These are phyloP conservation scores for Calyptommatus sinebrachiatus DNA, from an alignment of 2,113 vertebrate genomes.

Conservation along the genomic window DNA sequence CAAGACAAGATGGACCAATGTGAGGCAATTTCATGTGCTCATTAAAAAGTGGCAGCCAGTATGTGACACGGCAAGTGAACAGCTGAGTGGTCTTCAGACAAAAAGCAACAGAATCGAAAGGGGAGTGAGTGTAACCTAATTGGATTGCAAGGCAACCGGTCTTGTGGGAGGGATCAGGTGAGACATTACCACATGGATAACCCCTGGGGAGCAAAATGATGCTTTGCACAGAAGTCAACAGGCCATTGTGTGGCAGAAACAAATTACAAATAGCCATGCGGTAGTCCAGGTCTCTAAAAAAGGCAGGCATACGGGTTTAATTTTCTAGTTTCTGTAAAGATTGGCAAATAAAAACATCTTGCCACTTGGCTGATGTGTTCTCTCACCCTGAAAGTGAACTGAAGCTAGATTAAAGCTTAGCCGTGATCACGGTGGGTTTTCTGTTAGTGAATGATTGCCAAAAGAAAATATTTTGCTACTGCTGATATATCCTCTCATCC, in stretches of 20 bases:
- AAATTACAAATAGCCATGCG: neutral
- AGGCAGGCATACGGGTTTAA: neutral
- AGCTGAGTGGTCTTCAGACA: neutral
- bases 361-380: no score
- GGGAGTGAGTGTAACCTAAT: neutral
- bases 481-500: no score
- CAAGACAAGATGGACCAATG: neutral
- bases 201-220: neutral
- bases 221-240: neutral
- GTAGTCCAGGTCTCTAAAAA: neutral
- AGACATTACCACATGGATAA: neutral
- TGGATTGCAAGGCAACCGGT: neutral
- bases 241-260: neutral
- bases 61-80: neutral
- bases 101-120: neutral
- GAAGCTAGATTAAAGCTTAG: no score
- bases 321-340: no score
- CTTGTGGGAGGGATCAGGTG: slow-evolving; percentile 7
- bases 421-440: no score
- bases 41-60: neutral
- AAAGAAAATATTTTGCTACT: no score
- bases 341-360: no score
- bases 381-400: no score
- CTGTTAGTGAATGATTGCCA: no score
- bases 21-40: neutral